Conservation (phyloP, 2,888 invertebrate species). For the Venustoraphidia nigricollis region DNA sequence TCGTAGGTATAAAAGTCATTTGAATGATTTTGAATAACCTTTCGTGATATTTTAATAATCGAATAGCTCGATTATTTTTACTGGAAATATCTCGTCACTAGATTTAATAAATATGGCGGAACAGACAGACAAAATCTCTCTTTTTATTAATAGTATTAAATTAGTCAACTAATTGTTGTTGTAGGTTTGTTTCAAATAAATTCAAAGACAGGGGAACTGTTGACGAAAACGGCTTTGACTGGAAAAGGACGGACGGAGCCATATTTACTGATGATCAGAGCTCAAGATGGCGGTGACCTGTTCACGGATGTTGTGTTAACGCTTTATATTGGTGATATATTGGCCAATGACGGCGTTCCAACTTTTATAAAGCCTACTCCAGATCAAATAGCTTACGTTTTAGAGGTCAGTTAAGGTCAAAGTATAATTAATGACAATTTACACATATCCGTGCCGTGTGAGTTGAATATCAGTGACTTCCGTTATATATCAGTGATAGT, state of each 20-base stretch:
- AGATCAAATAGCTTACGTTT: constrained; percentile 51
- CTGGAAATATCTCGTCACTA: too few relatives aligned
- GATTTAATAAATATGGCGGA: too few relatives aligned
- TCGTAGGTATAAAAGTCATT: too few relatives aligned
- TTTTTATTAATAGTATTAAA: too few relatives aligned
- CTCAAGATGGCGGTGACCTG: constrained; percentile 52
- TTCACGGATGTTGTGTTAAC: constrained; percentile 44
- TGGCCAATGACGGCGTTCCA: constrained; percentile 67
- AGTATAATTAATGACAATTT: not conserved
- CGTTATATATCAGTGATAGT: too few relatives aligned
- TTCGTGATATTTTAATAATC: too few relatives aligned
- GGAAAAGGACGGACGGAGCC: constrained; percentile 63
- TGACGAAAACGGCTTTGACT: constrained; percentile 46
- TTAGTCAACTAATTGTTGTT: constrained; percentile 8
- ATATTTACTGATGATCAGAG: constrained; percentile 50
- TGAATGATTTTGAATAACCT: too few relatives aligned
- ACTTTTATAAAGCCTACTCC: constrained; percentile 52
- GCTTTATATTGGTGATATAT: constrained; percentile 62
- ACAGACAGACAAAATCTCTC: too few relatives aligned
- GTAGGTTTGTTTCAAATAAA: constrained; percentile 53
- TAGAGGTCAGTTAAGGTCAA: constrained; percentile 36
- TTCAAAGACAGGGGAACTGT: constrained; percentile 47
- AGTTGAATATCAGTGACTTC: too few relatives aligned
- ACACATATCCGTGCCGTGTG: not conserved
- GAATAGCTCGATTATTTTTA: too few relatives aligned